phyloP scores from a whole-genome alignment of 1,140 invertebrate species.

The Dendroctonus valens region DNA sequence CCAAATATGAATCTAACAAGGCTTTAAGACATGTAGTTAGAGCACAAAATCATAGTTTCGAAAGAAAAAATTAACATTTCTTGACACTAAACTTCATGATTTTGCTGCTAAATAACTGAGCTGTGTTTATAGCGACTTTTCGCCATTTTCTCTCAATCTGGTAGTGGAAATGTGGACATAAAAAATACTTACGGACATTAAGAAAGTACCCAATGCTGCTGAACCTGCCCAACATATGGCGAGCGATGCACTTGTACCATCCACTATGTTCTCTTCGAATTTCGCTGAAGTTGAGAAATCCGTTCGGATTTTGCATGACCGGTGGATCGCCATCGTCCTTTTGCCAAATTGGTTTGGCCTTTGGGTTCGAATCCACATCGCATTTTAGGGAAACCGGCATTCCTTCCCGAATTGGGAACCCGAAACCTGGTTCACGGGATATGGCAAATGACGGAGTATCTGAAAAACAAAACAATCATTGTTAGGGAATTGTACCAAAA shows the following conservation, averaged over 20 bases:
- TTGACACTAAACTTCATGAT: no score
- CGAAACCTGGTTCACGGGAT: conserved; percentile 84
- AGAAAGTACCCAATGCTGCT: conserved; percentile 87
- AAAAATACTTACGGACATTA: conserved; percentile 59
- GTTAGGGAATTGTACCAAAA: no score
- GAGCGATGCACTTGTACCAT: conserved; percentile 86
- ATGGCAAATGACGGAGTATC: conserved; percentile 89
- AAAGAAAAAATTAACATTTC: no score
- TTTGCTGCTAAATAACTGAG: no score
- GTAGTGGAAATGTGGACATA: no score
- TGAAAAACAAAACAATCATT: conserved; percentile 48
- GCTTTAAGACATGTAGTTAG: no score
- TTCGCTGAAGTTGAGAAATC: conserved; percentile 78
- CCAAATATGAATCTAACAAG: no score
- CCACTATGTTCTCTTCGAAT: conserved; percentile 75
- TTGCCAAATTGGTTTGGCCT: conserved; percentile 82
- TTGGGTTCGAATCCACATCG: conserved; percentile 87
- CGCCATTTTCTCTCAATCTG: background rate
- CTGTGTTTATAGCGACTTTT: no score
- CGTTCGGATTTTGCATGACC: conserved; percentile 69
- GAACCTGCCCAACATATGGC: conserved; percentile 77
- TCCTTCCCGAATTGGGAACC: conserved; percentile 79
- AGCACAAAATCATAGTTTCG: no score
- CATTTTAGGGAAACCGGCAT: conserved; percentile 84
- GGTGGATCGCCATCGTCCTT: conserved; percentile 62